These are phyloP conservation scores for Tringa solitaria DNA, from an alignment of 2,113 vertebrate genomes.

Conservation along the genomic window DNA sequence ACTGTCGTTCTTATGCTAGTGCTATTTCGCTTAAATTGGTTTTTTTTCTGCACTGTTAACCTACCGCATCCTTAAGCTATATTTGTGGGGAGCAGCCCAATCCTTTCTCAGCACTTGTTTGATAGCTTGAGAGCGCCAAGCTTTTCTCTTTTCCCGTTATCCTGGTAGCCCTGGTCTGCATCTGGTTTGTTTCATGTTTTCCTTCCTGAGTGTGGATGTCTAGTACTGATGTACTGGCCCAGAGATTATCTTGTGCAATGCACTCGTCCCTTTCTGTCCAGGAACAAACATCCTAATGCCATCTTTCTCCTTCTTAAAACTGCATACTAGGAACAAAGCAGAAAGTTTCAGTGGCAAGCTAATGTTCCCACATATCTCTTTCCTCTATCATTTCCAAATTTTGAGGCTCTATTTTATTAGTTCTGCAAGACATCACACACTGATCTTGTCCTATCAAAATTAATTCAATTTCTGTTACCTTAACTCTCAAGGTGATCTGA, in stretches of 20 bases:
- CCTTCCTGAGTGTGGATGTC: background rate
- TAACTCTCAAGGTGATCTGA: background rate
- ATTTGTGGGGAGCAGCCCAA: background rate
- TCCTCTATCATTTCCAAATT: background rate
- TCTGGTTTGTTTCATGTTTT: background rate
- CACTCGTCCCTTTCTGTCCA: rapidly evolving
- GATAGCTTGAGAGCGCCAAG: background rate
- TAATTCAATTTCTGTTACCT: background rate
- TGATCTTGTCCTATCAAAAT: background rate
- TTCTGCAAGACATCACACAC: background rate
- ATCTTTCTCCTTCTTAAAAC: background rate
- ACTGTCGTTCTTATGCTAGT: background rate
- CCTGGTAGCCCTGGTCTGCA: background rate
- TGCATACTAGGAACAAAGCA: background rate
- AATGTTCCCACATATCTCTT: background rate
- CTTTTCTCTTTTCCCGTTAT: rapidly evolving
- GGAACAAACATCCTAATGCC: background rate
- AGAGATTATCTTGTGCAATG: background rate
- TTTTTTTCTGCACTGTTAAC: background rate
- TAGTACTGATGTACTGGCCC: background rate
- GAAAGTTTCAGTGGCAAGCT: background rate
- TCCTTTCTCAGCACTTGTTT: background rate
- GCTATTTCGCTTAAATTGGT: background rate
- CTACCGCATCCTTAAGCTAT: rapidly evolving
- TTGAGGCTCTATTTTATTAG: background rate